These are phyloP conservation scores for Sarcophilus harrisii DNA, from an alignment of 2,797 vertebrate species.

Conservation along the genomic window DNA sequence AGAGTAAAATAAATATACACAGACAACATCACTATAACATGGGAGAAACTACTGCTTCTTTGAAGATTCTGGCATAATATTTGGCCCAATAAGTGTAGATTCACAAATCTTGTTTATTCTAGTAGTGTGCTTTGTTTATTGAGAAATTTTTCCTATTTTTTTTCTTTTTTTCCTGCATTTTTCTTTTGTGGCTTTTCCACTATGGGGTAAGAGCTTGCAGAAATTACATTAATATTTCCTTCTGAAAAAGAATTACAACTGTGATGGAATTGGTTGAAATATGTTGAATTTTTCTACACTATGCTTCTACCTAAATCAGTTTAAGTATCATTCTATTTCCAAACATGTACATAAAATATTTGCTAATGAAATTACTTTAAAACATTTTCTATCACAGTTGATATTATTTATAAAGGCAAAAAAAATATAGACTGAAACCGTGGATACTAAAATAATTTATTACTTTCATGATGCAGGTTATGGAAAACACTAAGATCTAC, in stretches of 20 bases:
- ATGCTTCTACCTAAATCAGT: background rate
- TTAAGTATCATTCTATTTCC: background rate
- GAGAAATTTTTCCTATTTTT: too few relatives aligned
- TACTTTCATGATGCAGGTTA: background rate
- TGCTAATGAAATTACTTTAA: background rate
- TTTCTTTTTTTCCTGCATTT: background rate
- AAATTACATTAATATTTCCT: background rate
- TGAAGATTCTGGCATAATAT: background rate
- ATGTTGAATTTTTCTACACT: background rate
- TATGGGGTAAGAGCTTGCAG: background rate
- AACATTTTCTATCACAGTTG: background rate
- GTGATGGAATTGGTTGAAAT: background rate
- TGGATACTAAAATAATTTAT: background rate
- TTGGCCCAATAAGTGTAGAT: background rate
- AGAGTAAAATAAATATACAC: background rate
- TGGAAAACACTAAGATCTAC: background rate
- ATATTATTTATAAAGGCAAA: background rate
- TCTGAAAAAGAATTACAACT: background rate
- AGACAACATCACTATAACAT: too few relatives aligned
- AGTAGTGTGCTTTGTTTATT: background rate
- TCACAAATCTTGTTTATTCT: background rate
- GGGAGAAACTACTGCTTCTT: background rate
- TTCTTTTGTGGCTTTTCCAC: background rate
- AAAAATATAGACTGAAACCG: background rate
- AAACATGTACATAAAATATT: background rate